Base-by-base conservation (phyloP, 1,140 invertebrate species). In the Sinella curviseta region DNA sequence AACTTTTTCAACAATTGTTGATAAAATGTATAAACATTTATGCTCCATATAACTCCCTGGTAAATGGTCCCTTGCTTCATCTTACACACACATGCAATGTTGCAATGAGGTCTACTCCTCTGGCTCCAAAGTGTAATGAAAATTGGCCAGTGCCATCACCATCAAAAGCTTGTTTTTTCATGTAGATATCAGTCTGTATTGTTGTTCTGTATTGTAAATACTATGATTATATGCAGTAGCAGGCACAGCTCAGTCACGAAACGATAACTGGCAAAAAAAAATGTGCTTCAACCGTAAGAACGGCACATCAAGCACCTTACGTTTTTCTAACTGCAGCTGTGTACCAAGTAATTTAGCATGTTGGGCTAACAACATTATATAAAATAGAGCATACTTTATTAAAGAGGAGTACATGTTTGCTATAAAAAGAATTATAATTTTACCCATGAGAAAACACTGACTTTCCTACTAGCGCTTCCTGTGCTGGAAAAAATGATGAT, bases 121-220 rank as follows among this genome's bases (percentile, higher is more conserved):
- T 60, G 55, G 55, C 55, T 60, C 55, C 55, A 60, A n/a, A n/a
- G n/a, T n/a, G n/a, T n/a, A n/a, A n/a, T n/a, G 39, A 48, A 48
- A 17, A 8, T 48, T 48, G 39, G 4, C 39, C 39, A 4, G 17
- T 48, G 4, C 39, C 39, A 48, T 48, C 39, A 48, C 17, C 39
- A 48, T 48, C 39, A 48, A 4, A 48, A 48, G 17, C 39, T 48
- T 4, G 4, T 48, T 48, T 48, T 48, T 48, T 8, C 39, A n/a
- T n/a, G n/a, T n/a, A n/a, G n/a, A n/a, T n/a, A n/a, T n/a, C n/a
- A n/a, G n/a, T 48, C 39, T 17, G 39, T 48, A 8, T 17, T 48
- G 39, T 48, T 4, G 4, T 48, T 17, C 17, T 17, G 4, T 48
- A 4, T 17, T 17, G 39, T 48, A 48, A 48, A 48, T 48, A 48